Evolutionary conservation across 1,140 invertebrate species (phyloP).

Genomic region (Eupeodes corollae): DNA sequence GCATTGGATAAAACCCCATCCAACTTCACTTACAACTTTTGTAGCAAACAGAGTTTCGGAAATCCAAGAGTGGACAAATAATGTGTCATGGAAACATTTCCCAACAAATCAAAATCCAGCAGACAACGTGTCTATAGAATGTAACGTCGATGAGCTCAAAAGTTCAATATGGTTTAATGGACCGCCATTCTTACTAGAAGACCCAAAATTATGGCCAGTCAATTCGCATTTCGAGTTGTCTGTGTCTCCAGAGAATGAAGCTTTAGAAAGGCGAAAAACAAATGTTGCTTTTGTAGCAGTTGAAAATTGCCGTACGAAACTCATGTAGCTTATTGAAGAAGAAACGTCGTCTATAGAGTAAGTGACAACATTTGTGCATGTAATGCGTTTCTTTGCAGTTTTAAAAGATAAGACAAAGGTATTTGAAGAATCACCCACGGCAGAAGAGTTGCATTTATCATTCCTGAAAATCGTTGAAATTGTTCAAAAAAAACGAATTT

Average conservation of each 20-base stretch:
- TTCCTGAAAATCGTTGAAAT: conserved; percentile 3
- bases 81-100: conserved; percentile 22
- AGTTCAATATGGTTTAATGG: conserved; percentile 29
- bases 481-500: conserved; percentile 1
- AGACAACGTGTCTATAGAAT: conserved; percentile 26
- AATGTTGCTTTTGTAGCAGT: neutral
- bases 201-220: neutral
- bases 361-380: neutral
- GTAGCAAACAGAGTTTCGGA: conserved; percentile 27
- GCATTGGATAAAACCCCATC: conserved; percentile 19
- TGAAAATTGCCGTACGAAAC: neutral
- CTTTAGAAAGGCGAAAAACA: neutral
- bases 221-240: conserved; percentile 2
- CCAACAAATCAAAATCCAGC: conserved; percentile 27
- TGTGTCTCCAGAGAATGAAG: neutral
- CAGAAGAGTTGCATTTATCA: neutral
- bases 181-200: neutral
- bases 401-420: neutral
- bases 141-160: conserved; percentile 12
- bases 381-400: neutral
- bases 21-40: conserved; percentile 15
- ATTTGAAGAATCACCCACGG: neutral
- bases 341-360: neutral
- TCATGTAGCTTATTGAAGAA: neutral
- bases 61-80: conserved; percentile 18